Evolutionary conservation across 2,113 vertebrate genomes (phyloP).

Genomic region (Silurus glanis): DNA sequence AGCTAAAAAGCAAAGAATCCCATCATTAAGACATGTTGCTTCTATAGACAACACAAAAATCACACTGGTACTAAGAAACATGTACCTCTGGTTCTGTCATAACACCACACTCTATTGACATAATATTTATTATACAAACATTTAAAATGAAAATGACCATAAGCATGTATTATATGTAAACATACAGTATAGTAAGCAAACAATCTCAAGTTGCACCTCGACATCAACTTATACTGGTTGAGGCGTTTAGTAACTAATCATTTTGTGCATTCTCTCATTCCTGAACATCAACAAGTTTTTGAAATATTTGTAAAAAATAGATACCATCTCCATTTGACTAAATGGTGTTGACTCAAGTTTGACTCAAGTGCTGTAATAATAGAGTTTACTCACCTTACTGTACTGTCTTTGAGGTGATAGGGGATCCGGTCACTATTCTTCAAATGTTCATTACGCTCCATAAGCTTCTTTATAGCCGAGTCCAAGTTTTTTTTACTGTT

Average conservation of each 20-base stretch:
- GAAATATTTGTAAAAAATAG: too few species aligned
- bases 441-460: constrained; percentile 24
- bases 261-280: too few species aligned
- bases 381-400: constrained; percentile 60
- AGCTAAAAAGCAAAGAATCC: neutral
- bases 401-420: constrained; percentile 62
- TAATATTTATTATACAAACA: too few species aligned
- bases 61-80: neutral
- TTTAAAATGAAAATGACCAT: too few species aligned
- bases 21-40: neutral
- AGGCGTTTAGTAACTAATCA: neutral
- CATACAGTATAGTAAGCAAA: neutral
- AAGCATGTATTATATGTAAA: too few species aligned
- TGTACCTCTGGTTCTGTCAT: neutral
- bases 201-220: neutral
- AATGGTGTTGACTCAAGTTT: neutral
- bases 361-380: neutral
- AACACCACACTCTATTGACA: too few species aligned
- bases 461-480: constrained; percentile 25
- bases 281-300: too few species aligned
- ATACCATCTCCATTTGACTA: neutral
- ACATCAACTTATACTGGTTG: neutral
- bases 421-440: constrained; percentile 50
- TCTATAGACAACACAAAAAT: neutral
- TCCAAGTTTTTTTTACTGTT: constrained; percentile 46